Conservation (phyloP, 1,140 invertebrate species). For the Paracyclopina nana region DNA sequence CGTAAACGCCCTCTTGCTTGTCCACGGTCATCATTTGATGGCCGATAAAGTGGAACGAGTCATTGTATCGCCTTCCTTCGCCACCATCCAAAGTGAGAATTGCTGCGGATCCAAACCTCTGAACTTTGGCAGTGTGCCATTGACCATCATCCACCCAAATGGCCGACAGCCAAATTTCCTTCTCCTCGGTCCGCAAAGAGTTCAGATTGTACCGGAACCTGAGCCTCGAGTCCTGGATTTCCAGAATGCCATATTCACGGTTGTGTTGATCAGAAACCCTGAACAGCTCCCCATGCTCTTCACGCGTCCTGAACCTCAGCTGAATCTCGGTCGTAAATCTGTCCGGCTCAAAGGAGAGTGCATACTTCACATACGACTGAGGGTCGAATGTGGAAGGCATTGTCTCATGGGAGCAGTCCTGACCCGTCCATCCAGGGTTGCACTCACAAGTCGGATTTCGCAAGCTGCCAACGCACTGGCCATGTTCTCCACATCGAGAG, state of each 20-base stretch:
- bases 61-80: conserved; percentile 80
- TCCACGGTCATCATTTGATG: conserved; percentile 80
- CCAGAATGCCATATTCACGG: conserved; percentile 77
- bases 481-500: conserved; percentile 68
- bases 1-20: conserved; percentile 82
- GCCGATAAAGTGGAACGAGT: conserved; percentile 70
- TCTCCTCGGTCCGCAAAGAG: conserved; percentile 64
- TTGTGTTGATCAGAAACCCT: conserved; percentile 82
- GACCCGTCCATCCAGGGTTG: conserved; percentile 72
- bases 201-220: conserved; percentile 84
- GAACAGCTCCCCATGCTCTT: conserved; percentile 75
- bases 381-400: conserved; percentile 69
- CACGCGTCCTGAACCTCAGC: conserved; percentile 64
- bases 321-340: conserved; percentile 78
- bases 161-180: conserved; percentile 68
- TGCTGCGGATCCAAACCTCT: conserved; percentile 75
- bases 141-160: conserved; percentile 84
- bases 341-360: conserved; percentile 77
- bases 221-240: conserved; percentile 71
- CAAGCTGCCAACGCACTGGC: conserved; percentile 74
- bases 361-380: conserved; percentile 86
- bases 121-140: conserved; percentile 72
- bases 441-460: conserved; percentile 70
- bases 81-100: conserved; percentile 81
- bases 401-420: conserved; percentile 58